Conservation (phyloP, 2,113 vertebrate genomes). For the Muscicapa adusta region DNA sequence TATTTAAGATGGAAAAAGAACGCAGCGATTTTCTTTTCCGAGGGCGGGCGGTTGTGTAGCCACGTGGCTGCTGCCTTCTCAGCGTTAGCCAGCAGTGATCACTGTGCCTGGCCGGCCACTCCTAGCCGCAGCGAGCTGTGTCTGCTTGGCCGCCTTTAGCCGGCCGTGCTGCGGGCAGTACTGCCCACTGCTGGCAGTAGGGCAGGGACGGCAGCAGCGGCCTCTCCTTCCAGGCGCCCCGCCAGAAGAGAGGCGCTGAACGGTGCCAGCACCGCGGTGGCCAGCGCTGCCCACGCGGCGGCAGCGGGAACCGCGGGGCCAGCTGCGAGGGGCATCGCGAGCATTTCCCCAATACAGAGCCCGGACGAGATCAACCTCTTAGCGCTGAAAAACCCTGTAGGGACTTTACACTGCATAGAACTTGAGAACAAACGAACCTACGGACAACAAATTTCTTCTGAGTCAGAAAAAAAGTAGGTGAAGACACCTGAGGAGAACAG, state of each 20-base stretch:
- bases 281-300: not conserved
- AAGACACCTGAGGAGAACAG: not conserved
- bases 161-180: not conserved
- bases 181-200: too few species aligned
- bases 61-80: accelerated
- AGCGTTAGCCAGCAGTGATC: accelerated
- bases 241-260: not conserved
- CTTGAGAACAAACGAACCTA: not conserved
- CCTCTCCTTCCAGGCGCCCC: accelerated
- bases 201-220: too few species aligned
- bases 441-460: not conserved
- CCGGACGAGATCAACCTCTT: not conserved
- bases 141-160: not conserved
- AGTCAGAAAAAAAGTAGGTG: not conserved
- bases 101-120: not conserved
- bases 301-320: not conserved
- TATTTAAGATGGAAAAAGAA: not conserved
- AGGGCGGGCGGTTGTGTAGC: accelerated
- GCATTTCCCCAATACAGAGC: not conserved
- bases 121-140: not conserved
- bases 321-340: not conserved
- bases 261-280: not conserved
- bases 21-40: accelerated
- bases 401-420: not conserved
- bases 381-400: not conserved